phyloP scores from a whole-genome alignment of 2,888 invertebrate genomes.

The Caenorhabditis imperialis region DNA sequence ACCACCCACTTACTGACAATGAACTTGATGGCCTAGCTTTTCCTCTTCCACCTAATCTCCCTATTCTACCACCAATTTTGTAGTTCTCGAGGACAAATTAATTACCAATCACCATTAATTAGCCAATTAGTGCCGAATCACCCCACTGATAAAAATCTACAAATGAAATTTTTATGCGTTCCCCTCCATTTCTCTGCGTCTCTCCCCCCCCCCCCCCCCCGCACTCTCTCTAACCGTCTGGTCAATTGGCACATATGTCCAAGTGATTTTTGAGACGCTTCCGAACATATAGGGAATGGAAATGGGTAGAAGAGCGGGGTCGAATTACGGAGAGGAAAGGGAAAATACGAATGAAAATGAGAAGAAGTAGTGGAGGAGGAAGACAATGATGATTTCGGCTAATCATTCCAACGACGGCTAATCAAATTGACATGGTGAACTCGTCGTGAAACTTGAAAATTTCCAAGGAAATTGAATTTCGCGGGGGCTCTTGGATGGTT shows the following conservation, averaged over 20 bases:
- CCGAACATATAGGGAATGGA: too few relatives aligned
- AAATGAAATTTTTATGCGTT: constrained; percentile 16
- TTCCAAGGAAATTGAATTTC: too few relatives aligned
- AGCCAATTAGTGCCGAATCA: constrained; percentile 19
- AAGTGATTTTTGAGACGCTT: constrained; percentile 44
- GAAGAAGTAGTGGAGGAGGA: constrained; percentile 7
- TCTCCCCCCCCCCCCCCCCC: neutral
- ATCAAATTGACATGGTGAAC: constrained; percentile 32
- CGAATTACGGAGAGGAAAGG: constrained; percentile 17
- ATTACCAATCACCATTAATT: neutral
- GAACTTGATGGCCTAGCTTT: too few relatives aligned
- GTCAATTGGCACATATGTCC: constrained; percentile 51
- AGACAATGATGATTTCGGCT: constrained; percentile 34
- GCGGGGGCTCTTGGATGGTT: too few relatives aligned
- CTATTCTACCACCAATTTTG: neutral
- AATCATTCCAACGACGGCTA: constrained; percentile 27
- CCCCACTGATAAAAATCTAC: constrained; percentile 46
- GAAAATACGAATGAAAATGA: neutral
- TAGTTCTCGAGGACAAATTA: too few relatives aligned
- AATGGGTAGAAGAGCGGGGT: neutral
- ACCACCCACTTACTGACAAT: too few relatives aligned
- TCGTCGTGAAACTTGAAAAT: constrained; percentile 3
- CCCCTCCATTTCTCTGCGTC: constrained; percentile 17
- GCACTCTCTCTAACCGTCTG: constrained; percentile 4
- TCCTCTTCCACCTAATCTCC: too few relatives aligned